Evolutionary conservation across 2,113 vertebrate species (phyloP).

Genomic region (Sarotherodon lohbergeri): DNA sequence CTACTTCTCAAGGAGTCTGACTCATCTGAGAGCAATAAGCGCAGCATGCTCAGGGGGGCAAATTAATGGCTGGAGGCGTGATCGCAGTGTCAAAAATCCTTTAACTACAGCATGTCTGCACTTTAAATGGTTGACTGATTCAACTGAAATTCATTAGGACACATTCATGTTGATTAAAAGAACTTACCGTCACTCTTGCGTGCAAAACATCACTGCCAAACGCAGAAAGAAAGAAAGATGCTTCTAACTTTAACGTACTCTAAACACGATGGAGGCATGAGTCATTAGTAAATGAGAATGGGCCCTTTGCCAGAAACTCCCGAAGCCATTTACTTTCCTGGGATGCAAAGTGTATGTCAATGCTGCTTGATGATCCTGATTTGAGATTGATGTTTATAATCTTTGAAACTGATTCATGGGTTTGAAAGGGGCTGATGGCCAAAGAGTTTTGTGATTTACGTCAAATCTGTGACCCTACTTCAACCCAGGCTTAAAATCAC

Average conservation of each 20-base stretch:
- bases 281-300: conserved; percentile 20
- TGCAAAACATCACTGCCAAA: not conserved
- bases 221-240: not conserved
- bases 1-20: conserved; percentile 36
- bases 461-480: not conserved
- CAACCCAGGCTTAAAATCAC: not conserved
- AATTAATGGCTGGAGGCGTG: conserved; percentile 6
- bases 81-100: conserved; percentile 24
- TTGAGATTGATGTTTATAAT: not conserved
- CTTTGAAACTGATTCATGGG: not conserved
- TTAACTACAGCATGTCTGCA: not conserved
- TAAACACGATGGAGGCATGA: not conserved
- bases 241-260: not conserved
- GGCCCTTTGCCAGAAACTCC: conserved; percentile 7
- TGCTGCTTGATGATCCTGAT: not conserved
- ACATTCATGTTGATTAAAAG: conserved; percentile 37
- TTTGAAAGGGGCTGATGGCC: not conserved
- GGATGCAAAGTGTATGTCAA: not conserved
- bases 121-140: conserved; percentile 23
- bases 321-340: not conserved
- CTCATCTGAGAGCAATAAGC: conserved; percentile 28
- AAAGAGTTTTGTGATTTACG: not conserved
- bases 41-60: not conserved
- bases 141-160: conserved; percentile 39
- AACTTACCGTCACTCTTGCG: not conserved